A percentile compares a stretch with the other conserved stretches of the same genome.
Conservation (phyloP, 1,140 invertebrate species). For the Goniozus legneri region DNA sequence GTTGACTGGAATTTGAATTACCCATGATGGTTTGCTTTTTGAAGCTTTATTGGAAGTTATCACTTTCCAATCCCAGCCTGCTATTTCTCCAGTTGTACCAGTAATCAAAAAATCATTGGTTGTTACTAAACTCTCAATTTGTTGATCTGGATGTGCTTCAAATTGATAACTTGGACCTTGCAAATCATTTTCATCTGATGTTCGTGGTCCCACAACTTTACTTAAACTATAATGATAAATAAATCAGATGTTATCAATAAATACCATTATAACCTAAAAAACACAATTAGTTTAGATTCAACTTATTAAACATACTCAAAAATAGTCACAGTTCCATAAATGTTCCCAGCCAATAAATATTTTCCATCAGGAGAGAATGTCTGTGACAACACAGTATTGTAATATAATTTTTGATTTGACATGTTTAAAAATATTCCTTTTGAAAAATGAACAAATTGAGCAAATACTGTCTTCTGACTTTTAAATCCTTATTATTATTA, state of each 20-base stretch:
- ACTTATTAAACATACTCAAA: constrained; percentile 68
- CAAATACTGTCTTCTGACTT: no score
- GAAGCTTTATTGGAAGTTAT: constrained; percentile 62
- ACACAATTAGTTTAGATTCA: constrained; percentile 9
- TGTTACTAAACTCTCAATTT: constrained; percentile 69
- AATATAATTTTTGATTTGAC: constrained; percentile 57
- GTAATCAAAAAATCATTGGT: constrained; percentile 72
- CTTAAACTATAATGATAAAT: constrained; percentile 50
- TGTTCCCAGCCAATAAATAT: constrained; percentile 77
- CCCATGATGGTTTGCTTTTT: constrained; percentile 63
- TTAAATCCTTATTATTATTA: no score
- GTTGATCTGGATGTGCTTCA: constrained; percentile 56
- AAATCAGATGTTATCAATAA: constrained; percentile 16
- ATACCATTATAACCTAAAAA: constrained; percentile 9
- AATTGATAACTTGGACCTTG: constrained; percentile 60
- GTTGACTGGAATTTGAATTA: constrained; percentile 64
- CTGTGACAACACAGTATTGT: constrained; percentile 77
- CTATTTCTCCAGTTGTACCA: constrained; percentile 70
- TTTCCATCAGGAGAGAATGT: constrained; percentile 78
- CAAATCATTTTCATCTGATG: constrained; percentile 53
- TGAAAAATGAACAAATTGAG: constrained; percentile 7
- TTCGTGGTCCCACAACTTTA: constrained; percentile 56
- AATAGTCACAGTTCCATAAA: constrained; percentile 78
- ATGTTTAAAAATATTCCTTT: background rate
- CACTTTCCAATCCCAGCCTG: constrained; percentile 72